Base-by-base conservation (phyloP, 2,113 vertebrate genomes). In the Callochromis pleurospilus region DNA sequence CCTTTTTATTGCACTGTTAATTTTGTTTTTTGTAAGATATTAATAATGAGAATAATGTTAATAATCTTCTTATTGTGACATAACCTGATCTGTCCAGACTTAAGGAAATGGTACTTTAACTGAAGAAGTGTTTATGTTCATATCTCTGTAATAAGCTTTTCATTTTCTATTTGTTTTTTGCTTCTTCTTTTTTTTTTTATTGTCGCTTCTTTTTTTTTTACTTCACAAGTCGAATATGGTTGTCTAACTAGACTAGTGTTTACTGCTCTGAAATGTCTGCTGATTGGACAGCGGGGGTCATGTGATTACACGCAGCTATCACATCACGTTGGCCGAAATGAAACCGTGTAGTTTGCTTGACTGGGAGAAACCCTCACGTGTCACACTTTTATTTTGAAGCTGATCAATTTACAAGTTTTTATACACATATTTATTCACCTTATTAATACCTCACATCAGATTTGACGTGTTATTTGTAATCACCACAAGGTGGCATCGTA, bases 1-100 rank as follows among this genome's bases (percentile, higher is more conserved):
- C 60, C 90, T 92, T 94, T 95, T 95, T 95, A 95, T 96, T 96
- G 96, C 96, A 96, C 95, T 96, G 93, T 96, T 96, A 68, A 92
- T 94, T 94, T 95, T 93, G 88, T 73, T 95, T 95, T 68, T 96
- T 95, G 94, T 95, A 95, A 95, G 88, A 95, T 95, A 94, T 89
- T 89, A 93, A 91, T 93, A 81, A 95, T 91, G 86, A 93, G 86
- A 94, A 93, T 92, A 94, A 94, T 95, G 89, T 94, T 94, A 93
- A 95, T 94, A 93, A 94, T 90, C 87, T 89, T 93, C 79, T 91
- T 88, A 68, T 93, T 82, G 94, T 94, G 92, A 93, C 86, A 91
- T 92, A 87, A 93, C 82, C 88, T 75, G 89, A 83, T 77, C 40
- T 89, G 83, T 90, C 68, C 89, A 88, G 91, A 91, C 75, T 49